Conservation (phyloP, 2,888 invertebrate species). For the Pterobdella sp. region DNA sequence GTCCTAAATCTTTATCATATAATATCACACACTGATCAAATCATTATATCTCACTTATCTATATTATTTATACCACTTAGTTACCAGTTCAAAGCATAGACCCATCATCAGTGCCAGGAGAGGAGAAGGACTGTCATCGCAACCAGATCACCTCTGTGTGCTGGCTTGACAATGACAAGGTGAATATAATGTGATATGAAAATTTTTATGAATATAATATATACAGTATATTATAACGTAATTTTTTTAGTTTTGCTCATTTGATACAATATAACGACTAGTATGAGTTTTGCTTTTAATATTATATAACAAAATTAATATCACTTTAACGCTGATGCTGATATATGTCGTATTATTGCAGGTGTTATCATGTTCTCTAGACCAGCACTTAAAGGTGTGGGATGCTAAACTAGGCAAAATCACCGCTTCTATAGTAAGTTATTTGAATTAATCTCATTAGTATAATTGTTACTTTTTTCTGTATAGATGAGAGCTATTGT, state of each 20-base stretch:
- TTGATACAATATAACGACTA: background rate
- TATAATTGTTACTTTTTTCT: background rate
- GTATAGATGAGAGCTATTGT: background rate
- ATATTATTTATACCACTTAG: conserved; percentile 5
- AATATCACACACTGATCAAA: no score
- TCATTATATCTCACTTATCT: no score
- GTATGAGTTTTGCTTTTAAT: background rate
- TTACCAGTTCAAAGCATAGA: conserved; percentile 19
- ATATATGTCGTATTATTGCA: conserved; percentile 43
- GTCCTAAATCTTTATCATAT: no score
- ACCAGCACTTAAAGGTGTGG: conserved; percentile 89
- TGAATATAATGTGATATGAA: no score
- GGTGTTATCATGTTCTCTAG: conserved; percentile 72
- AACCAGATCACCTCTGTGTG: background rate
- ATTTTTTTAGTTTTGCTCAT: background rate
- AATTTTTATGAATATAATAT: no score
- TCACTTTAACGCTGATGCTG: background rate
- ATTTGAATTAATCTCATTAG: background rate
- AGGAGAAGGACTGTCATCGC: conserved; percentile 11
- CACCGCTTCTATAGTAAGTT: conserved; percentile 30
- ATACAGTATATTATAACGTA: no score
- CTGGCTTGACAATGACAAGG: conserved; percentile 18
- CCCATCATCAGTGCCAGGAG: background rate
- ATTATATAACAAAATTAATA: background rate
- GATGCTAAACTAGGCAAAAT: conserved; percentile 67